Conservation (phyloP, 2,113 vertebrate species). For the Oryctolagus cuniculus region DNA sequence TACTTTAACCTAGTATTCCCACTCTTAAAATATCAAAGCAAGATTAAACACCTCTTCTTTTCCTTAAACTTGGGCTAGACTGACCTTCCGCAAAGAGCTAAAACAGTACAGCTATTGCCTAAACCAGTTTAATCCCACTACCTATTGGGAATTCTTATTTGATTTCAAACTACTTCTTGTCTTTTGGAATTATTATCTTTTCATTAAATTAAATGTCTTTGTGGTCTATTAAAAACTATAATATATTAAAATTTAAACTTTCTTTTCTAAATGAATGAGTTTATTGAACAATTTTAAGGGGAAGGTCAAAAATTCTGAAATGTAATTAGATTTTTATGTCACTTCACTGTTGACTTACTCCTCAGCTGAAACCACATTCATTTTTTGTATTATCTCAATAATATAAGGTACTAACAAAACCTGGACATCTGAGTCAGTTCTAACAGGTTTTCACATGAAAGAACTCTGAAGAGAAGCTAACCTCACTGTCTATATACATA, state of each 20-base stretch:
- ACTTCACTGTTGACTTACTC: neutral
- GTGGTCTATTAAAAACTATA: neutral
- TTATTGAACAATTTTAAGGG: conserved; percentile 34
- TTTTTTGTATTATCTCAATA: neutral
- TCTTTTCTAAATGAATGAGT: neutral
- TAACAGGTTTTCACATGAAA: neutral
- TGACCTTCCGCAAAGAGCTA: conserved; percentile 44
- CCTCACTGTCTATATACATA: conserved; percentile 8
- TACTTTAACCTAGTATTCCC: neutral
- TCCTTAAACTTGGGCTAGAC: conserved; percentile 40
- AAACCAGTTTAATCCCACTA: conserved; percentile 54
- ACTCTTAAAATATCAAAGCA: conserved; percentile 45
- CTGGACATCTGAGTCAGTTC: neutral
- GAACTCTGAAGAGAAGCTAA: neutral
- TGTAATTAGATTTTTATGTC: conserved; percentile 4
- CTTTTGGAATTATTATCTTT: conserved; percentile 38
- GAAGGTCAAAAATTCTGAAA: neutral
- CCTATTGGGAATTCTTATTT: conserved; percentile 13
- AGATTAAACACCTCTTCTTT: conserved; percentile 2
- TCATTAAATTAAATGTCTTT: conserved; percentile 53
- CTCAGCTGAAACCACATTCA: neutral
- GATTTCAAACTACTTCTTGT: conserved; percentile 54
- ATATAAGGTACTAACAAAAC: neutral
- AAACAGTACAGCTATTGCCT: conserved; percentile 49
- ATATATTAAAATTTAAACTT: conserved; percentile 60